Evolutionary conservation across 1,140 invertebrate species (phyloP).

Genomic region (Diploscapter pachys): DNA sequence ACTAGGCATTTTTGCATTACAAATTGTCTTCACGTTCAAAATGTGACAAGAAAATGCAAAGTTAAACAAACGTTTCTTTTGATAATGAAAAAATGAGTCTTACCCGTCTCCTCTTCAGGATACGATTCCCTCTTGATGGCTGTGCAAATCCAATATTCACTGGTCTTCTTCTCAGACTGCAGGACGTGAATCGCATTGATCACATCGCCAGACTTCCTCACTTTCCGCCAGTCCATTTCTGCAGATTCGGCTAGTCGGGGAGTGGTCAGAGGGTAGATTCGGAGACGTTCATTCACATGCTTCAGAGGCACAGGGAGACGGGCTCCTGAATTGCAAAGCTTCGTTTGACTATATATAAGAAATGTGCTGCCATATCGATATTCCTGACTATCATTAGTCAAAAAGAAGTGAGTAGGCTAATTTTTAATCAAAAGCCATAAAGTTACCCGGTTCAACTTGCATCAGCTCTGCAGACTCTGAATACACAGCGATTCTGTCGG

Average conservation of each 20-base stretch:
- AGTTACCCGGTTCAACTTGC: background rate
- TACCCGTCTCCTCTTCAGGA: constrained; percentile 61
- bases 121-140: constrained; percentile 73
- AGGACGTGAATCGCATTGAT: constrained; percentile 18
- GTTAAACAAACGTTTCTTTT: too few species aligned
- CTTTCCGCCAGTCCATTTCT: constrained; percentile 16
- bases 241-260: constrained; percentile 17
- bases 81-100: too few species aligned
- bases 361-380: background rate
- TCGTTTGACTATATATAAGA: constrained; percentile 10
- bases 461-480: constrained; percentile 3
- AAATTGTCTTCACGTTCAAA: too few species aligned
- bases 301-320: constrained; percentile 15
- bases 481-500: constrained; percentile 31
- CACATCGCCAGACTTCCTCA: constrained; percentile 14
- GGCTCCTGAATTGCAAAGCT: constrained; percentile 12
- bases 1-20: too few species aligned
- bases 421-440: background rate
- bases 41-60: too few species aligned
- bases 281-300: constrained; percentile 13
- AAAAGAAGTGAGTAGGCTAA: background rate
- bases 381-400: background rate
- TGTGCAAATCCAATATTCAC: constrained; percentile 68
- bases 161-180: constrained; percentile 10
- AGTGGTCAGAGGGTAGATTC: constrained; percentile 12